phyloP scores from a whole-genome alignment of 2,113 vertebrate genomes.

The Clarias batrachus region DNA sequence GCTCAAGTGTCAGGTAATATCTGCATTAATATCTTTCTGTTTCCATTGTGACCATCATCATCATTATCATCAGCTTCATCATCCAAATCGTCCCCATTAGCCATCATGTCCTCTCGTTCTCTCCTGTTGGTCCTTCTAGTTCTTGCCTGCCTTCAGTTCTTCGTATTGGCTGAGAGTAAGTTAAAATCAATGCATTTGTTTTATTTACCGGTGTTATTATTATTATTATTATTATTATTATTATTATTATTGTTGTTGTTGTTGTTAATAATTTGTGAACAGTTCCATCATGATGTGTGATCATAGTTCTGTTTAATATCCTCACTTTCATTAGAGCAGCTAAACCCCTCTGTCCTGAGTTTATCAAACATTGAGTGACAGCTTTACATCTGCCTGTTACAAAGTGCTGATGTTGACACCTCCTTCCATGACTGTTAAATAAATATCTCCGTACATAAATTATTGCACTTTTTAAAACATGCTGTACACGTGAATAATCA shows the following conservation, averaged over 20 bases:
- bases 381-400: too few species aligned
- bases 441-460: too few species aligned
- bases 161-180: conserved; percentile 51
- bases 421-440: too few species aligned
- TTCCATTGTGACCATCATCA: not conserved
- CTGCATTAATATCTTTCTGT: not conserved
- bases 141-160: conserved; percentile 30
- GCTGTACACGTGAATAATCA: too few species aligned
- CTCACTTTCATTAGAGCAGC: too few species aligned
- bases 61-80: not conserved
- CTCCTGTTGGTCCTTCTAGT: conserved; percentile 60
- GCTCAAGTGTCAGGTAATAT: not conserved
- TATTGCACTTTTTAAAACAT: too few species aligned
- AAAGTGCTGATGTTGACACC: too few species aligned
- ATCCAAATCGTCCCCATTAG: not conserved
- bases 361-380: too few species aligned
- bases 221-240: not conserved
- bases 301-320: too few species aligned
- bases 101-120: not conserved
- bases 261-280: not conserved
- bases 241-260: not conserved
- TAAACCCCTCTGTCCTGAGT: too few species aligned
- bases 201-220: not conserved
- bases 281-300: not conserved
- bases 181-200: not conserved